Conservation (phyloP, 1,140 invertebrate species). For the Ditylenchus dipsaci region DNA sequence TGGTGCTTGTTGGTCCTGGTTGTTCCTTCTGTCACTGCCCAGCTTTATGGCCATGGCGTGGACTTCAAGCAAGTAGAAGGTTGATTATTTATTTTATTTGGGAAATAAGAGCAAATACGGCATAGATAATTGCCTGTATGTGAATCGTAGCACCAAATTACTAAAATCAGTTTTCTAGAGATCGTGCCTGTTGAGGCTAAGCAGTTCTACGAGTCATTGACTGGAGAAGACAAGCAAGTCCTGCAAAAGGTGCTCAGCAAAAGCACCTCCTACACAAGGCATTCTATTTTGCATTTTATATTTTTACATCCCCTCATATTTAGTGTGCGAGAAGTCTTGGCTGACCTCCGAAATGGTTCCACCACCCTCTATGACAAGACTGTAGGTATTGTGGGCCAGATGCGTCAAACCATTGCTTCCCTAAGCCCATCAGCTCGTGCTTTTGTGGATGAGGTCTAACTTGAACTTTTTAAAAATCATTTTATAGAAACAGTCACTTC, state of each 20-base stretch:
- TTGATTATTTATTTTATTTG: not conserved
- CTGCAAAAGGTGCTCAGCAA: constrained; percentile 39
- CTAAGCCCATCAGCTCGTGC: constrained; percentile 33
- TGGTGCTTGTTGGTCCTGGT: no score
- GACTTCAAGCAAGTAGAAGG: constrained; percentile 17
- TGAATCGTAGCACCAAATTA: not conserved
- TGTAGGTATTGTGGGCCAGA: constrained; percentile 33
- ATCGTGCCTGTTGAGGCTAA: constrained; percentile 30
- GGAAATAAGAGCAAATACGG: no score
- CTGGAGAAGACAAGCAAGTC: constrained; percentile 31
- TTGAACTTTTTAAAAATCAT: constrained; percentile 11
- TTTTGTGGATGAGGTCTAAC: constrained; percentile 41
- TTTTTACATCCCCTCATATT: not conserved
- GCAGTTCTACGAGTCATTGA: constrained; percentile 40
- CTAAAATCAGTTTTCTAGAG: constrained; percentile 27
- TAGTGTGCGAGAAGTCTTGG: constrained; percentile 13
- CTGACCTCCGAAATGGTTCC: constrained; percentile 37
- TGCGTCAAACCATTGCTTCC: constrained; percentile 29
- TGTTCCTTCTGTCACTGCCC: not conserved
- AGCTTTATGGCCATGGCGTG: constrained; percentile 7
- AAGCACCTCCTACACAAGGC: constrained; percentile 21
- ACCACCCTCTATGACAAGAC: constrained; percentile 39
- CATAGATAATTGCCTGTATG: no score
- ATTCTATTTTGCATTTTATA: not conserved
- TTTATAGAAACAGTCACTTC: constrained; percentile 1